Base-by-base conservation (phyloP, 2,888 invertebrate species). In the Eilema sororculum region DNA sequence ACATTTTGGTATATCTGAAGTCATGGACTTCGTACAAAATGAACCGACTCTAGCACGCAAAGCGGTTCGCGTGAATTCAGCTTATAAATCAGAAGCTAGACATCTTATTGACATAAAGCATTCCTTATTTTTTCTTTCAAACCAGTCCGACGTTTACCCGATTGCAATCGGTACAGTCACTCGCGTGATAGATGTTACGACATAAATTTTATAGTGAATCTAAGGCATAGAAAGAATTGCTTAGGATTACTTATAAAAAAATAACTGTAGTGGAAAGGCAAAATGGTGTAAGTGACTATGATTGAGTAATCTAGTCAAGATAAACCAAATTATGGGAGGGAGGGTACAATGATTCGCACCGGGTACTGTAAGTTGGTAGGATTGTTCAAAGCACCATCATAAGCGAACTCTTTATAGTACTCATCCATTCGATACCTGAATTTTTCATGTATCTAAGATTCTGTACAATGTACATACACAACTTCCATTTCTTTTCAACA, bases 81-180 rank as follows among this genome's bases (percentile, higher is more conserved):
- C 33, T 24, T 37, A 65, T 65, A 65, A 65, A 65, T 65, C 65
- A 65, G 4, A 12, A 56, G 57, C 20, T 20, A 65, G 65, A 33
- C 65, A 37, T 37, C 24, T 56, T 65, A 65, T 65, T 65, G 65
- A 57, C 57, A 65, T 57, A 65, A 37, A 52, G 9, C 30, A 22
- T 57, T 65, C 37, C 65, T 57, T 65, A 57, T 65, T 33, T 57
- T 65, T 65, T 65, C 57, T 24, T 65, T 57, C 57, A 65, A 65
- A 65, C 30, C 20, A 33, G 8, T 33, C 57, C 33, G 20, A 22
- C 56, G 22, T 65, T 65, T 24, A 25, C 33, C 57, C 65, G 65
- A 57, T 65, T 65, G 24, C 24, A 33, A 57, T 33, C 65, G 12
- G 46, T 64, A 62, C 9, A 64, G 28, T 64, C n/a, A 60, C 30